Conservation (phyloP, 2,888 invertebrate species). For the Opisthograptis luteolata region DNA sequence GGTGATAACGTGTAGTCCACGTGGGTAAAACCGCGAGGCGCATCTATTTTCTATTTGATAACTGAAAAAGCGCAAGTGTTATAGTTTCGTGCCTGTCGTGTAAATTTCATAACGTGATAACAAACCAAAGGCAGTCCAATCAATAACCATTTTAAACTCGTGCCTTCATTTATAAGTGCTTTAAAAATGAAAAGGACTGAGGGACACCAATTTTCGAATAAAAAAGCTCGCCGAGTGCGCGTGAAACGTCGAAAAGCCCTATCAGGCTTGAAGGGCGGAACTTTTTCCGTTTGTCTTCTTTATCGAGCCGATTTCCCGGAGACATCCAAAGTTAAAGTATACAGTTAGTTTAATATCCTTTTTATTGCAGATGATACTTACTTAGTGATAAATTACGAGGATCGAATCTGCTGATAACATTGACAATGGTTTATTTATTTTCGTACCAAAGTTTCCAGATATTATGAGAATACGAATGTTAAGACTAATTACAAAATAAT, state of each 20-base stretch:
- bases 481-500: too few relatives aligned
- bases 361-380: constrained; percentile 27
- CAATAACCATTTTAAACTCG: constrained; percentile 27
- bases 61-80: too few relatives aligned
- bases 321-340: constrained; percentile 21
- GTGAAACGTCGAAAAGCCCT: constrained; percentile 17
- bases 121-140: not conserved
- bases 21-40: too few relatives aligned
- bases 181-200: constrained; percentile 26
- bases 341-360: constrained; percentile 26
- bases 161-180: constrained; percentile 20
- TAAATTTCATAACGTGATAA: too few relatives aligned
- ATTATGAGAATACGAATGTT: too few relatives aligned
- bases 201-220: constrained; percentile 30
- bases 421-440: constrained; percentile 13
- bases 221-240: constrained; percentile 23
- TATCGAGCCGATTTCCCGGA: constrained; percentile 34
- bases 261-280: constrained; percentile 21
- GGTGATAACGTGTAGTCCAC: too few relatives aligned
- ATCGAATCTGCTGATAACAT: constrained; percentile 13
- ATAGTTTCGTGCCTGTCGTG: too few relatives aligned
- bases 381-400: constrained; percentile 20
- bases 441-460: too few relatives aligned
- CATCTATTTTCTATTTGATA: too few relatives aligned
- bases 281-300: constrained; percentile 38